phyloP scores from a whole-genome alignment of 2,797 vertebrate genomes.

The Adrianichthys oophorus region DNA sequence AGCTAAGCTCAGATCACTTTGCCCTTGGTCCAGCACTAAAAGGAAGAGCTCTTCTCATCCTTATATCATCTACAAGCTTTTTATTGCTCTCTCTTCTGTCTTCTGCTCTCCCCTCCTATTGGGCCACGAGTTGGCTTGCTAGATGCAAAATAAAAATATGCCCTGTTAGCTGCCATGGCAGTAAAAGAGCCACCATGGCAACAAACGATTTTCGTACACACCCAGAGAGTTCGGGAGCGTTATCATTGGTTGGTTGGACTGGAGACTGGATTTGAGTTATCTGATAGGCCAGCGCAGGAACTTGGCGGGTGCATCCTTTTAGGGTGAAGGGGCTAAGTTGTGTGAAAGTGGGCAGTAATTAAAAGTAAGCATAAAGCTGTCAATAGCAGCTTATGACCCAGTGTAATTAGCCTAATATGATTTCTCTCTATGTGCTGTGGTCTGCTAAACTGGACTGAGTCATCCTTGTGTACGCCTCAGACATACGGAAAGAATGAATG shows the following conservation, averaged over 20 bases:
- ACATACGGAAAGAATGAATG: slow-evolving; percentile 39
- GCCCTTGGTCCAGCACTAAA: slow-evolving; percentile 70
- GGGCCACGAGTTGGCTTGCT: slow-evolving; percentile 78
- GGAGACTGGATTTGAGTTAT: slow-evolving; percentile 42
- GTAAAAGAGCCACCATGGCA: slow-evolving; percentile 79
- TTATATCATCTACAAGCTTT: slow-evolving; percentile 74
- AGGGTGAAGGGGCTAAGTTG: slow-evolving; percentile 78
- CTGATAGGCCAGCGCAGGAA: slow-evolving; percentile 60
- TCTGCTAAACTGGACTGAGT: slow-evolving; percentile 64
- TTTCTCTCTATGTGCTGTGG: slow-evolving; percentile 69
- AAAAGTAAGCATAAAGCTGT: slow-evolving; percentile 83
- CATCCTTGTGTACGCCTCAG: slow-evolving; percentile 69
- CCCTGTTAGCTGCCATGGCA: slow-evolving; percentile 73
- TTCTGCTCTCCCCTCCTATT: slow-evolving; percentile 61
- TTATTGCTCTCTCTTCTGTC: slow-evolving; percentile 70
- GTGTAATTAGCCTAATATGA: slow-evolving; percentile 81
- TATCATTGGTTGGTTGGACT: slow-evolving; percentile 64
- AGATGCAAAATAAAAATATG: slow-evolving; percentile 82
- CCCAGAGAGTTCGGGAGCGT: slow-evolving; percentile 52
- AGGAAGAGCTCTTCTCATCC: slow-evolving; percentile 66
- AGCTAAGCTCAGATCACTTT: slow-evolving; percentile 63
- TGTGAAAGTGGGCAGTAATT: slow-evolving; percentile 83
- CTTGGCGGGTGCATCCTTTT: slow-evolving; percentile 73
- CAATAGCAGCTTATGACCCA: slow-evolving; percentile 81
- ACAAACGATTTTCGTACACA: slow-evolving; percentile 72